A percentile compares a stretch with the other conserved stretches of the same genome.
These are phyloP conservation scores for Hyperoplus lanceolatus DNA, from an alignment of 2,797 vertebrate genomes.

Conservation along the genomic window DNA sequence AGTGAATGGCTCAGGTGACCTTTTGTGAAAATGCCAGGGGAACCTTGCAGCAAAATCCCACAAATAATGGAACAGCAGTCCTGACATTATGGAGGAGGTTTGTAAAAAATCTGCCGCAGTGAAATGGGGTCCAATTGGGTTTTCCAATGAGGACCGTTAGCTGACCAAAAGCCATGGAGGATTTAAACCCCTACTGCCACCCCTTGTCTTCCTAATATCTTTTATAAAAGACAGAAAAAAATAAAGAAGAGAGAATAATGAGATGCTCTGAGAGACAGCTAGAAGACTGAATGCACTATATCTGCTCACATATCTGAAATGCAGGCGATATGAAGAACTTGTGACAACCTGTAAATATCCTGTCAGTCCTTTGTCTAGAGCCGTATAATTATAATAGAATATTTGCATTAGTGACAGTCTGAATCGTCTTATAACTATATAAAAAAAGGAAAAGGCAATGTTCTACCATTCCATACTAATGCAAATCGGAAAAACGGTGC, in stretches of 20 bases:
- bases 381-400: conserved; percentile 26
- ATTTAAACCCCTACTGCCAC: conserved; percentile 32
- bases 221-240: conserved; percentile 11
- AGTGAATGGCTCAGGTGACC: conserved; percentile 60
- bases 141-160: conserved; percentile 37
- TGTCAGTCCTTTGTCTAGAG: not conserved
- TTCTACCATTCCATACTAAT: conserved; percentile 40
- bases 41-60: conserved; percentile 69
- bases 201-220: conserved; percentile 15
- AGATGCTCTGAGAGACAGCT: conserved; percentile 7
- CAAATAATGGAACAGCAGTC: conserved; percentile 51
- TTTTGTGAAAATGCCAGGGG: conserved; percentile 72
- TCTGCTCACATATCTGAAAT: not conserved
- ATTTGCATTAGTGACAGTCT: conserved; percentile 37
- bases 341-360: not conserved
- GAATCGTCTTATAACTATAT: conserved; percentile 10
- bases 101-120: conserved; percentile 51
- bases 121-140: conserved; percentile 40
- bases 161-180: conserved; percentile 35
- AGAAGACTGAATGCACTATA: not conserved
- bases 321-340: not conserved
- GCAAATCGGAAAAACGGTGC: conserved; percentile 24
- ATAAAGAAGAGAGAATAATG: conserved; percentile 11
- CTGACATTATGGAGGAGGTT: conserved; percentile 69
- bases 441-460: not conserved